These are phyloP conservation scores for Lucifuga dentata DNA, from an alignment of 2,113 vertebrate species.

Conservation along the genomic window DNA sequence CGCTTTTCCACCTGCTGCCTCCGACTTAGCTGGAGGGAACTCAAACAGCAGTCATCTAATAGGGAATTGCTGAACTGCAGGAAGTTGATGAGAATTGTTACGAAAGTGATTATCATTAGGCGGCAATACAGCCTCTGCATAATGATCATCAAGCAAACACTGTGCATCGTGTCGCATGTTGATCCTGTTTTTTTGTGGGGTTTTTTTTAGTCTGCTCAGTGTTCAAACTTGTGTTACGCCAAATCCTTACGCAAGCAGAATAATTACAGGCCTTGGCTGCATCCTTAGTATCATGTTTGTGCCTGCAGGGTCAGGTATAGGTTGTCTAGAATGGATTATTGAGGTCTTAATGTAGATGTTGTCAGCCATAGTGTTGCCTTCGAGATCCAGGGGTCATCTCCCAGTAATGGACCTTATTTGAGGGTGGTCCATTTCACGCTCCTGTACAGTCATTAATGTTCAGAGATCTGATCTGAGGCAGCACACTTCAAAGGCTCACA, in stretches of 20 bases:
- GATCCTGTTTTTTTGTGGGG: conserved; percentile 10
- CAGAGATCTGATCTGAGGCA: conserved; percentile 66
- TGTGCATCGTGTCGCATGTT: conserved; percentile 33
- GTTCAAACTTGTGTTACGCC: conserved; percentile 23
- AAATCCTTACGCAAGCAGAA: conserved; percentile 21
- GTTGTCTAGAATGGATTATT: conserved; percentile 54
- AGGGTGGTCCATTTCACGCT: conserved; percentile 67
- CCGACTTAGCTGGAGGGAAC: conserved; percentile 41
- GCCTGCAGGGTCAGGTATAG: conserved; percentile 19
- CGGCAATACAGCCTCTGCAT: conserved; percentile 27
- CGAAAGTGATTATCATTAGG: conserved; percentile 57
- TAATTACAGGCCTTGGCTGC: conserved; percentile 47
- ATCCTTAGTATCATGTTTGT: conserved; percentile 20
- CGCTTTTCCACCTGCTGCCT: conserved; percentile 21
- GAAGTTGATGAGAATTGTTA: conserved; percentile 68
- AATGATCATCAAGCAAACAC: conserved; percentile 45
- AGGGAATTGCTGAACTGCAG: conserved; percentile 39
- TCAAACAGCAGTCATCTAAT: conserved; percentile 32
- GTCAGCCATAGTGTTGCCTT: conserved; percentile 33
- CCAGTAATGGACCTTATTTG: conserved; percentile 70
- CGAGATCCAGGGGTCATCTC: conserved; percentile 37
- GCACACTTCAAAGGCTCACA: conserved; percentile 70
- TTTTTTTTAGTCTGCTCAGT: conserved; percentile 17
- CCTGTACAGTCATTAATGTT: conserved; percentile 67
- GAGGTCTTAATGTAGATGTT: conserved; percentile 55